phyloP scores from a whole-genome alignment of 2,888 invertebrate species.

The Ganaspis brasiliensis region DNA sequence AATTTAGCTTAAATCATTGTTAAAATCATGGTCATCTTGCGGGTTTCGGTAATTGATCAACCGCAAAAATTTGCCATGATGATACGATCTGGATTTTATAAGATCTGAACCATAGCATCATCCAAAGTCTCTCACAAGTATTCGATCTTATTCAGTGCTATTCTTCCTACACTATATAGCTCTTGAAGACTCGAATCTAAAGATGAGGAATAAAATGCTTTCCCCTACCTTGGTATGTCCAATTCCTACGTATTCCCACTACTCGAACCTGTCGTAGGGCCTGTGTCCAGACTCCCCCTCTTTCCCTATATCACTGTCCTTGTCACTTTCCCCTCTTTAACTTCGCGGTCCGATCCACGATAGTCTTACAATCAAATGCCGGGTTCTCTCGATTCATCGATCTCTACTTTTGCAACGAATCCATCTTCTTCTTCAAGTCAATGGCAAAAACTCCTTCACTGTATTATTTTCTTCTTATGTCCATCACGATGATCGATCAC shows the following conservation, averaged over 20 bases:
- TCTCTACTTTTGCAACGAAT: slow-evolving; percentile 26
- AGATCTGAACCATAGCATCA: no score
- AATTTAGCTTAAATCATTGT: background rate
- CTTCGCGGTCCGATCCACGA: slow-evolving; percentile 15
- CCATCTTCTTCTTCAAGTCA: slow-evolving; percentile 4
- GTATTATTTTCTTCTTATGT: slow-evolving; percentile 35
- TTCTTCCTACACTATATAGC: no score
- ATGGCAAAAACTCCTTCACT: slow-evolving; percentile 16
- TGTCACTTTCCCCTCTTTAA: slow-evolving; percentile 51
- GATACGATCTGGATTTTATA: background rate
- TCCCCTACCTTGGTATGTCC: slow-evolving; percentile 47
- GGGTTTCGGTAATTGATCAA: slow-evolving; percentile 13
- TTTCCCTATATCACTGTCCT: slow-evolving; percentile 57
- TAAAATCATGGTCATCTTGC: background rate
- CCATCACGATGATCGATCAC: slow-evolving; percentile 45
- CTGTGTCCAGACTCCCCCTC: slow-evolving; percentile 42
- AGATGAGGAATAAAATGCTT: slow-evolving; percentile 54
- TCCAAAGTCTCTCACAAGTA: background rate
- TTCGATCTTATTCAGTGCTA: background rate
- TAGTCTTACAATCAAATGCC: slow-evolving; percentile 12
- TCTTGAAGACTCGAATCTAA: background rate
- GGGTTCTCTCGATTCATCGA: background rate
- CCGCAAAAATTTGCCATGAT: background rate
- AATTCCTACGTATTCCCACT: slow-evolving; percentile 57
- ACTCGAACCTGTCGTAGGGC: slow-evolving; percentile 49